Evolutionary conservation across 2,113 vertebrate genomes (phyloP).

Genomic region (Colossoma macropomum): DNA sequence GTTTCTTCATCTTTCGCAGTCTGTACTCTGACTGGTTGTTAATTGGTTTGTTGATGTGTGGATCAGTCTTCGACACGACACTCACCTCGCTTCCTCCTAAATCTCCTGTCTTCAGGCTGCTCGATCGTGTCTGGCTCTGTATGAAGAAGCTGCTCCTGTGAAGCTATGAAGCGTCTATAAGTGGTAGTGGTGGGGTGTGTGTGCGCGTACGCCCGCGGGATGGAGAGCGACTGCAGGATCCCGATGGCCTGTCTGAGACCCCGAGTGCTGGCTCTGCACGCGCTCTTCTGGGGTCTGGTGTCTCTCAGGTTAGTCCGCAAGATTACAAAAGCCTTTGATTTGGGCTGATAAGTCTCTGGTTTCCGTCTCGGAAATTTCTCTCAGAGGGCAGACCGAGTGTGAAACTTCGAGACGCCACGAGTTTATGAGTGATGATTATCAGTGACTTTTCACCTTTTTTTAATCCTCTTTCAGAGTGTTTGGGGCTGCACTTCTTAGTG

Average conservation of each 20-base stretch:
- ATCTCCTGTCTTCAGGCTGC: not conserved
- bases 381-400: not conserved
- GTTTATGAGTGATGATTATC: not conserved
- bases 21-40: not conserved
- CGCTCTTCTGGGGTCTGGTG: conserved; percentile 66
- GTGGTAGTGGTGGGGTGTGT: not conserved
- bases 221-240: conserved; percentile 70
- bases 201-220: conserved; percentile 29
- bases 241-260: conserved; percentile 61
- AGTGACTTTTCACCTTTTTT: not conserved
- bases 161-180: conserved; percentile 21
- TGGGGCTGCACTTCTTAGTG: conserved; percentile 63
- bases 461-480: conserved; percentile 60
- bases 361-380: not conserved
- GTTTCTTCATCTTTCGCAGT: too few relatives aligned
- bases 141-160: not conserved
- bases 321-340: not conserved
- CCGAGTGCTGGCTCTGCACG: conserved; percentile 59
- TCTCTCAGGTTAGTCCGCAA: conserved; percentile 59
- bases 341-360: not conserved
- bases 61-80: not conserved
- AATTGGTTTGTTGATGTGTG: not conserved
- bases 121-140: not conserved
- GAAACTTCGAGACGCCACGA: not conserved
- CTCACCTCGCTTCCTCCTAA: not conserved